These are phyloP conservation scores for Apolygus lucorum DNA, from an alignment of 1,140 invertebrate species.

Conservation along the genomic window DNA sequence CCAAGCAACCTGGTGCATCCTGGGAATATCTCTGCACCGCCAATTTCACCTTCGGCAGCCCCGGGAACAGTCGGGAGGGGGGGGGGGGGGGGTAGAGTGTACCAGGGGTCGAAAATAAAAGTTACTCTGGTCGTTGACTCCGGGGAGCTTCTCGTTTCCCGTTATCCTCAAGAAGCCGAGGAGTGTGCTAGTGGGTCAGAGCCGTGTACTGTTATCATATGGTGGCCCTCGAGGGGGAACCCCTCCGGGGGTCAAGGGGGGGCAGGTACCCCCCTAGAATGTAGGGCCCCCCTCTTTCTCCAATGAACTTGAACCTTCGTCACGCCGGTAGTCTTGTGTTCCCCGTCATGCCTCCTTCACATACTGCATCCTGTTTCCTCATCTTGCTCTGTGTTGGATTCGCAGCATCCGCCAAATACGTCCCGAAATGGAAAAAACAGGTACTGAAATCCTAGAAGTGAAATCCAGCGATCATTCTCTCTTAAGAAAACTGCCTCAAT, in stretches of 20 bases:
- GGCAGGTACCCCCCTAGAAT: neutral
- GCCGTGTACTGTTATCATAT: constrained; percentile 8
- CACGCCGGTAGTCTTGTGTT: constrained; percentile 7
- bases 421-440: constrained; percentile 75
- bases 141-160: no score
- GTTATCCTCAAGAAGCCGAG: neutral
- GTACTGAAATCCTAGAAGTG: no score
- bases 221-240: no score
- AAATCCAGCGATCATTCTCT: no score
- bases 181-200: constrained; percentile 21
- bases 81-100: no score
- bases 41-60: no score
- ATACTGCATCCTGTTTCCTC: constrained; percentile 2
- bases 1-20: no score
- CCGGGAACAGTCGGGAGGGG: no score
- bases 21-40: no score
- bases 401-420: constrained; percentile 41
- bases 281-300: constrained; percentile 9
- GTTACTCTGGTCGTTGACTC: no score
- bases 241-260: neutral
- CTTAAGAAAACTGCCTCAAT: no score
- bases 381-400: constrained; percentile 5
- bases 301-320: constrained; percentile 22
- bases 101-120: no score
- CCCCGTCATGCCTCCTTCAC: constrained; percentile 5